Evolutionary conservation across 1,140 invertebrate species (phyloP).

Genomic region (Antheraea mylitta): DNA sequence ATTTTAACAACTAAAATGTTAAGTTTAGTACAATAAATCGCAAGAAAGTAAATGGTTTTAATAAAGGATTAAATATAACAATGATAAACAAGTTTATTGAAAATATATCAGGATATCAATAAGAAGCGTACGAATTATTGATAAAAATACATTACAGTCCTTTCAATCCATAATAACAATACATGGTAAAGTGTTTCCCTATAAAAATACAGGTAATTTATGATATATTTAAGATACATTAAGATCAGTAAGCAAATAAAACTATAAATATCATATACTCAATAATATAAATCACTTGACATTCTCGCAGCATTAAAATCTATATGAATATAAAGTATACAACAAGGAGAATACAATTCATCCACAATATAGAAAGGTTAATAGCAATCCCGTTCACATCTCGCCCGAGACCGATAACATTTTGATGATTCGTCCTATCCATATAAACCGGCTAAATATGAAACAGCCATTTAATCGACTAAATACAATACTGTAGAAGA

Average conservation of each 20-base stretch:
- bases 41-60: no score
- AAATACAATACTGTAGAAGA: constrained; percentile 6
- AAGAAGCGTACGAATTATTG: no score
- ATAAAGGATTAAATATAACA: no score
- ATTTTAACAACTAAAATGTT: no score
- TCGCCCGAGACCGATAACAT: constrained; percentile 27
- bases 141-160: no score
- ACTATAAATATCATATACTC: not conserved
- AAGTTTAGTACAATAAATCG: no score
- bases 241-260: not conserved
- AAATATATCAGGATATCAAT: no score
- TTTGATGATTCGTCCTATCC: constrained; percentile 14
- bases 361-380: constrained; percentile 18
- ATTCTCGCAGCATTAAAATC: not conserved
- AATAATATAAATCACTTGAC: not conserved
- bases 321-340: not conserved
- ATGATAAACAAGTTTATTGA: no score
- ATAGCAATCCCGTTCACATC: constrained; percentile 19
- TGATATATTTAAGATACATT: not conserved
- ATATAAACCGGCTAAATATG: constrained; percentile 17
- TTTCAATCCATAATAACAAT: no score
- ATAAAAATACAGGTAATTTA: not conserved
- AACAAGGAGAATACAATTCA: constrained; percentile 13
- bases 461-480: not conserved
- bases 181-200: no score